phyloP scores from a whole-genome alignment of 92 coral and sea anemone species.

The Epizoanthus scotinus region DNA sequence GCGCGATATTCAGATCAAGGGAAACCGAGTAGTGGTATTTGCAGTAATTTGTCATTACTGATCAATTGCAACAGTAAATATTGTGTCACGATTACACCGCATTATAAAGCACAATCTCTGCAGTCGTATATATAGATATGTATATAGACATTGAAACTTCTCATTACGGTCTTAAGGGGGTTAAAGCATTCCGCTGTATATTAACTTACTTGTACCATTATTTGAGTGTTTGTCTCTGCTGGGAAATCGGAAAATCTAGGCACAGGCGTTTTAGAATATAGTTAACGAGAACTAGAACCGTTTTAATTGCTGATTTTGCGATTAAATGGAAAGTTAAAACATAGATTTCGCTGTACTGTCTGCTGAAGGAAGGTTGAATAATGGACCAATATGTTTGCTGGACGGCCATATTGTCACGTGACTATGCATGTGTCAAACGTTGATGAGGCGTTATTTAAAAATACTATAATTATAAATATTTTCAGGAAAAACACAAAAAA shows the following conservation, averaged over 20 bases:
- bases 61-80: conserved; percentile 10
- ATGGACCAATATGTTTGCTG: background rate
- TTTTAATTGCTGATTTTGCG: background rate
- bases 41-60: background rate
- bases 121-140: too few relatives aligned
- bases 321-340: background rate
- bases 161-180: background rate
- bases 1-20: background rate
- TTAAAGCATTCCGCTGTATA: background rate
- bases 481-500: background rate
- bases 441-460: background rate
- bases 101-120: background rate
- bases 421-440: background rate
- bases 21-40: background rate
- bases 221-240: background rate
- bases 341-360: background rate
- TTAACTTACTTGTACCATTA: background rate
- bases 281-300: too few relatives aligned
- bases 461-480: background rate
- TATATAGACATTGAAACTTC: background rate
- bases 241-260: background rate
- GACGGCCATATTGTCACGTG: background rate
- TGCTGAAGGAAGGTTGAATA: background rate
- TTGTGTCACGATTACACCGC: too few relatives aligned
- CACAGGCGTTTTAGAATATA: too few relatives aligned